Evolutionary conservation across 2,113 vertebrate genomes (phyloP).

Genomic region (Trichechus manatus): DNA sequence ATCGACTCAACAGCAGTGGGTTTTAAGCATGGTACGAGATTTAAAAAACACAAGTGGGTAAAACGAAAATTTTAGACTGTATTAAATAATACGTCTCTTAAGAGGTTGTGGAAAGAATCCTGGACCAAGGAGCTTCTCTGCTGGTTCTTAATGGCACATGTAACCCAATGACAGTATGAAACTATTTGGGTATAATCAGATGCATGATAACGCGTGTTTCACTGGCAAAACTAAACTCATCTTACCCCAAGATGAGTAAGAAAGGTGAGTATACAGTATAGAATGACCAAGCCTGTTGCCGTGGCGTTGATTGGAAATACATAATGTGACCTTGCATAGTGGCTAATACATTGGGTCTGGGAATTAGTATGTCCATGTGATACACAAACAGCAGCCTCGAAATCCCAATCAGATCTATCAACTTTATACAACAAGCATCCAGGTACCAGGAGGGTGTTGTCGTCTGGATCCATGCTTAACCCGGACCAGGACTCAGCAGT

Average conservation of each 20-base stretch:
- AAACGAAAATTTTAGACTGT: conserved; percentile 1
- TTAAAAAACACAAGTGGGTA: neutral
- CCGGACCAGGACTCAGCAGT: neutral
- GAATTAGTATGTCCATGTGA: neutral
- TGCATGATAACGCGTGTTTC: neutral
- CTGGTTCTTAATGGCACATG: neutral
- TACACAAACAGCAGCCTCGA: accelerated
- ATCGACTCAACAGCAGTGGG: no score
- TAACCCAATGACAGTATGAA: neutral
- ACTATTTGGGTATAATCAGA: neutral
- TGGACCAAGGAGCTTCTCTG: neutral
- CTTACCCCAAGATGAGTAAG: neutral
- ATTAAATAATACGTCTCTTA: neutral
- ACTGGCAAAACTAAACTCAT: neutral
- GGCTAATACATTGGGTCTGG: neutral
- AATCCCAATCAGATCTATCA: no score
- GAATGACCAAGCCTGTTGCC: no score
- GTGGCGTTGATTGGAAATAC: neutral
- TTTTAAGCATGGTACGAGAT: neutral
- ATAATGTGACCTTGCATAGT: neutral
- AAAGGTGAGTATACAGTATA: neutral
- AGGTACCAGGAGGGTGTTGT: neutral
- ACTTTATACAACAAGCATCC: neutral
- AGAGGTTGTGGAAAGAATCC: neutral
- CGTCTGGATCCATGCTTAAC: neutral